A percentile compares a stretch with the other conserved stretches of the same genome.
Evolutionary conservation across 2,888 invertebrate species (phyloP).

Genomic region (Falcaria lacertinaria): DNA sequence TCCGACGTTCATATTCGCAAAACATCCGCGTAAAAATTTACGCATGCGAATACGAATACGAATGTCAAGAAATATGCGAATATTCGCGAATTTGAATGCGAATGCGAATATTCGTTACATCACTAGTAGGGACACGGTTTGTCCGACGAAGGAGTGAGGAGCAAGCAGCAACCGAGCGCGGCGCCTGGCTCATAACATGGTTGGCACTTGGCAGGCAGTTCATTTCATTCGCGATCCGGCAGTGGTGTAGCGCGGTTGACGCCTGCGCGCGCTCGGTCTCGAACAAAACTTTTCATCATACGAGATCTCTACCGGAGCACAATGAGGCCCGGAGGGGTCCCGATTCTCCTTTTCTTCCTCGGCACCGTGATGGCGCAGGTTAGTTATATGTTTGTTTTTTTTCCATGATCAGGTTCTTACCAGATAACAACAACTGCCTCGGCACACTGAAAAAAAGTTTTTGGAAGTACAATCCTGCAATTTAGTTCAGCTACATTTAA

Average conservation of each 20-base stretch:
- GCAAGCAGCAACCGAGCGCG: constrained; percentile 5
- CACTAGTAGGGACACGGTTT: constrained; percentile 24
- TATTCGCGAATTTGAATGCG: too few species aligned
- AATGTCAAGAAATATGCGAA: too few species aligned
- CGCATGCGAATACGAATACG: too few species aligned
- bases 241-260: constrained; percentile 59
- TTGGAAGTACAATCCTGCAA: not conserved
- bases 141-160: constrained; percentile 31
- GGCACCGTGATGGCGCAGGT: constrained; percentile 30
- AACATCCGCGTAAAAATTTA: too few species aligned
- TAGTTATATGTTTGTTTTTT: constrained; percentile 12
- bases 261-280: constrained; percentile 45
- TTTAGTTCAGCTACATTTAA: constrained; percentile 31
- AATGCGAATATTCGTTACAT: too few species aligned
- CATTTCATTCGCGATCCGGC: constrained; percentile 62
- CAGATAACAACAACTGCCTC: not conserved
- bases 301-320: constrained; percentile 30
- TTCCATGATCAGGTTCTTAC: not conserved
- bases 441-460: not conserved
- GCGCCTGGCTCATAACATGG: constrained; percentile 8
- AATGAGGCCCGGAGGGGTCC: constrained; percentile 56
- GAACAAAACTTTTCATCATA: constrained; percentile 50
- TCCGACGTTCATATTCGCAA: too few species aligned
- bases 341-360: constrained; percentile 50
- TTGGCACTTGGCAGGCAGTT: constrained; percentile 7